Conservation (phyloP, 2,113 vertebrate genomes). For the Pontoporia blainvillei region DNA sequence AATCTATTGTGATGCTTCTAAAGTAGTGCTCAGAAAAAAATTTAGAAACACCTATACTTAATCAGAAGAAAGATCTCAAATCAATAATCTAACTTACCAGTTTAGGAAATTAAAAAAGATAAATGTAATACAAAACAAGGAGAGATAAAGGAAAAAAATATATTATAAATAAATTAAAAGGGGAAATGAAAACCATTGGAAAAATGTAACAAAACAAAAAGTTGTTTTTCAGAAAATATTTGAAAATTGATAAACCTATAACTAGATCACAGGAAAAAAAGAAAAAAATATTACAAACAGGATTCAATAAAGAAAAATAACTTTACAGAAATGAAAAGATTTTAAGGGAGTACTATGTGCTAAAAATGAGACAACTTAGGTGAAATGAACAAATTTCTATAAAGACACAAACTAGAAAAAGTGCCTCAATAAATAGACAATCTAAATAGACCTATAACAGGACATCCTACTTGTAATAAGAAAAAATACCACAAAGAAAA, state of each 20-base stretch:
- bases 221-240: neutral
- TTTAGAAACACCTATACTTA: neutral
- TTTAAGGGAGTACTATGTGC: neutral
- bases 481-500: neutral
- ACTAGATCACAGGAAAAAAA: neutral
- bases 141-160: neutral
- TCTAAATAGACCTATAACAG: neutral
- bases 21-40: neutral
- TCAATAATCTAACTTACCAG: neutral
- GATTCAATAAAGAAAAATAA: neutral
- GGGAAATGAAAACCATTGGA: neutral
- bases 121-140: neutral
- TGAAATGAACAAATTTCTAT: neutral
- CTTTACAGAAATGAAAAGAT: neutral
- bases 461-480: neutral
- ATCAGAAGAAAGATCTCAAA: neutral
- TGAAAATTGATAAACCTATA: neutral
- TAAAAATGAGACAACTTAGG: neutral
- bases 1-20: neutral
- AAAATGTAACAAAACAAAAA: neutral
- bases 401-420: neutral
- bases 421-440: neutral
- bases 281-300: neutral
- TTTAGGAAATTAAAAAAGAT: neutral
- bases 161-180: neutral